Conservation (phyloP, 1,140 invertebrate species). For the Archegozetes longisetosus region DNA sequence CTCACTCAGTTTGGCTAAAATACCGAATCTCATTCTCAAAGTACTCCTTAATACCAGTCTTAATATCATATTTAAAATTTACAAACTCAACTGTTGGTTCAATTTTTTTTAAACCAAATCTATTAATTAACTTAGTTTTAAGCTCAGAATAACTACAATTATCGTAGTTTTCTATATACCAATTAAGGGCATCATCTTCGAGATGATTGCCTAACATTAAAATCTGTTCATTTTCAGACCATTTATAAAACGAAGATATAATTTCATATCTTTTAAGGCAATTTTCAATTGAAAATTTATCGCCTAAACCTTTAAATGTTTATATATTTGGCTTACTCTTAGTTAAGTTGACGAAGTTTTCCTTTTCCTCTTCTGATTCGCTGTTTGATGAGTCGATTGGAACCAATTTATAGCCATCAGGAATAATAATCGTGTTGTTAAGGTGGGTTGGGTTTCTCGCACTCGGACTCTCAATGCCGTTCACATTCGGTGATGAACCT, state of each 20-base stretch:
- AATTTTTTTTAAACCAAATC: not conserved
- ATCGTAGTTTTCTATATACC: not conserved
- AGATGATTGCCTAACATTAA: not conserved
- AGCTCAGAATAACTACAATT: not conserved
- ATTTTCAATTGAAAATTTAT: not conserved
- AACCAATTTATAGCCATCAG: too few relatives aligned
- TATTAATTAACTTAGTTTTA: not conserved
- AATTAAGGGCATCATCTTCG: not conserved
- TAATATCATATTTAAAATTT: slow-evolving; percentile 5
- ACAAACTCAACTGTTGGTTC: slow-evolving; percentile 1
- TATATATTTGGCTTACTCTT: too few relatives aligned
- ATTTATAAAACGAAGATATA: not conserved
- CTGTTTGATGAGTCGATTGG: too few relatives aligned
- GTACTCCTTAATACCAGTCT: not conserved
- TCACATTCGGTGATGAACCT: too few relatives aligned
- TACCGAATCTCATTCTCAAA: not conserved
- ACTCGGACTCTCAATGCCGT: too few relatives aligned
- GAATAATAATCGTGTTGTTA: too few relatives aligned
- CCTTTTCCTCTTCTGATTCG: too few relatives aligned
- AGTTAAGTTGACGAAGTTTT: too few relatives aligned
- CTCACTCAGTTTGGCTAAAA: not conserved
- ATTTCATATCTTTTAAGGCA: not conserved
- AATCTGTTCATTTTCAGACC: not conserved
- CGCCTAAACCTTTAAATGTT: too few relatives aligned
- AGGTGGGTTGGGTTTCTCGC: too few relatives aligned